Evolutionary conservation across 2,113 vertebrate genomes (phyloP), one percentile per base, ranked within the genome.

Genomic region (Lanius ludovicianus): DNA sequence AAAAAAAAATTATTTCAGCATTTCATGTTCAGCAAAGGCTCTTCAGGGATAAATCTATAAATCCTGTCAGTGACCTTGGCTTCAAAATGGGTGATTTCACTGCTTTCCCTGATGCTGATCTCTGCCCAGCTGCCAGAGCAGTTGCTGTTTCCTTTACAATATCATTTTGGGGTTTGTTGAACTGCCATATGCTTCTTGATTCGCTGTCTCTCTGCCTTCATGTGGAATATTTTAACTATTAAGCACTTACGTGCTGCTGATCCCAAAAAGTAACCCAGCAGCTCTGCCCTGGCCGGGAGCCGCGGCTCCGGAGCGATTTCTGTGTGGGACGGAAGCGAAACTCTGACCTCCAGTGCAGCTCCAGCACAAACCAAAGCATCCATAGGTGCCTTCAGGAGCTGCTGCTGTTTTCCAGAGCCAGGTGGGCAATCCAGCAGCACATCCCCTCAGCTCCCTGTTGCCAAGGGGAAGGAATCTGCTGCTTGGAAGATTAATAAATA

Each of bases 31-130:
- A 84, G 87, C 79, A 92, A 19, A 96, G 69, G 74, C 97, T 96
- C 98, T 98, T 98, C 96, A 98, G 98, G 97, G 98, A 98, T 98
- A 97, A 86, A 94, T 97, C 96, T 97, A 95, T 97, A 98, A 98
- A 98, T 98, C 97, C 97, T 96, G 78, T 91, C 94, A 63, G 63
- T 97, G 97, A 97, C 98, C 98, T 98, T 98, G 97, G 97, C 90
- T 91, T 79, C 93, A n/a, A 68, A 63, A 50, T 44, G 83, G 73
- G 25, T 27, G 69, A 79, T 93, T 94, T 90, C 90, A 15, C 52
- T 73, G 88, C 71, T 84, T 79, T 87, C 2, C 22, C 91, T 90
- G 69, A 60, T 37, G 92, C 27, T 74, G 71, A 49, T 95, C 88
- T 90, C 53, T 84, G 63, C 63, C 28, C 86, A 90, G 80, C 95